phyloP scores from a whole-genome alignment of 1,140 invertebrate species.

The Samia ricini region DNA sequence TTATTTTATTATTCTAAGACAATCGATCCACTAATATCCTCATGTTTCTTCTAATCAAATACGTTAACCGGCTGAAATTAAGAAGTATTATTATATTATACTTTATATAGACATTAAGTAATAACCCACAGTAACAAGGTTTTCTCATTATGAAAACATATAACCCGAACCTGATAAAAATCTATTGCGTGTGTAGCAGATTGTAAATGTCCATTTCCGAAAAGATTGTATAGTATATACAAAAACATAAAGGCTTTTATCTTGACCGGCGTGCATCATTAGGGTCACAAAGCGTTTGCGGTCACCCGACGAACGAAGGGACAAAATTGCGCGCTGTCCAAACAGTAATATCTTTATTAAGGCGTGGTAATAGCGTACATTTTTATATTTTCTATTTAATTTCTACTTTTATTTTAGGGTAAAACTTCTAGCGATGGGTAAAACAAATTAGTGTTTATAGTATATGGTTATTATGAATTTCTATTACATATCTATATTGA shows the following conservation, averaged over 20 bases:
- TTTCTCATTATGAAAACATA: neutral
- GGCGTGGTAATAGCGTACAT: neutral
- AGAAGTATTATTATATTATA: too few species aligned
- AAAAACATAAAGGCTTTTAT: slow-evolving; percentile 13
- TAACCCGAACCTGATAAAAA: neutral
- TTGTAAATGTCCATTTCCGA: slow-evolving; percentile 1
- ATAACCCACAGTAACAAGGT: neutral
- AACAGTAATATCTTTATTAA: neutral
- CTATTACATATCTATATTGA: too few species aligned
- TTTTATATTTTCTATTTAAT: neutral
- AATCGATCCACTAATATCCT: too few species aligned
- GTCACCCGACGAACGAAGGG: slow-evolving; percentile 13
- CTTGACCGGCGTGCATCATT: slow-evolving; percentile 10
- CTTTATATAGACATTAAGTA: neutral
- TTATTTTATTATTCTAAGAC: too few species aligned
- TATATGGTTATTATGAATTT: too few species aligned
- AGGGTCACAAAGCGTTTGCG: slow-evolving; percentile 15
- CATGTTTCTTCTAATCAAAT: too few species aligned
- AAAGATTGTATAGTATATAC: neutral
- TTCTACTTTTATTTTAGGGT: too few species aligned
- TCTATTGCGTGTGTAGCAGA: neutral
- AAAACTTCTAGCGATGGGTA: too few species aligned
- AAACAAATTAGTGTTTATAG: too few species aligned
- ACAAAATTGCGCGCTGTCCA: slow-evolving; percentile 7
- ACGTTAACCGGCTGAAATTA: too few species aligned